Evolutionary conservation across 2,888 invertebrate genomes (phyloP).

Genomic region (Helicoverpa assulta): DNA sequence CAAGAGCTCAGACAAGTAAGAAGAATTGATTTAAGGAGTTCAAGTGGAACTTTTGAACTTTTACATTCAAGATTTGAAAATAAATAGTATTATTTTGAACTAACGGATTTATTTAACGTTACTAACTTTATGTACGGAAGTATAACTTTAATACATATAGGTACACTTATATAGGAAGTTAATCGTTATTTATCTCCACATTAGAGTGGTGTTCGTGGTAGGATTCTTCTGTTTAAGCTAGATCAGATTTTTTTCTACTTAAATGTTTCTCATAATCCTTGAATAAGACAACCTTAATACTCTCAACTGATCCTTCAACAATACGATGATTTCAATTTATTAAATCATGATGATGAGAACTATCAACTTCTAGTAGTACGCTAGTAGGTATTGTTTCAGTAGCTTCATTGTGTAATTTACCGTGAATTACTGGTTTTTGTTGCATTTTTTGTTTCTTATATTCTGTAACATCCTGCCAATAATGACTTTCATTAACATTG

Average conservation of each 20-base stretch:
- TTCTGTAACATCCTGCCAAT: conserved; percentile 53
- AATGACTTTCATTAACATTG: conserved; percentile 52
- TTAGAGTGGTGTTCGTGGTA: no score
- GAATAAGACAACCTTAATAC: no score
- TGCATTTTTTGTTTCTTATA: conserved; percentile 45
- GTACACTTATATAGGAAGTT: no score
- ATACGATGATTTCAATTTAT: conserved; percentile 24
- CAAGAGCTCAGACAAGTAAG: conserved; percentile 3
- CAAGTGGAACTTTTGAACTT: background rate
- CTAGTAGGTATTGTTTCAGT: conserved; percentile 32
- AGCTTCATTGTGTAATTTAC: conserved; percentile 34
- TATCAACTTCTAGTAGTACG: conserved; percentile 26
- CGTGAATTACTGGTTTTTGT: conserved; percentile 49
- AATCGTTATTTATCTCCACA: no score
- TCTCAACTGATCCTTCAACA: background rate
- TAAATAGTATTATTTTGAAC: background rate
- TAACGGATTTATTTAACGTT: background rate
- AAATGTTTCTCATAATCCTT: no score
- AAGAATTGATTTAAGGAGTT: conserved; percentile 3
- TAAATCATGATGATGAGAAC: conserved; percentile 6
- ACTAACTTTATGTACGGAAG: no score
- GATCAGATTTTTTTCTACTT: no score
- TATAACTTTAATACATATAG: no score
- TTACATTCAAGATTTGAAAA: background rate
- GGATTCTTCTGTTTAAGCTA: no score